These are phyloP conservation scores for Meta bourneti DNA, from an alignment of 2,888 invertebrate species.

Conservation along the genomic window DNA sequence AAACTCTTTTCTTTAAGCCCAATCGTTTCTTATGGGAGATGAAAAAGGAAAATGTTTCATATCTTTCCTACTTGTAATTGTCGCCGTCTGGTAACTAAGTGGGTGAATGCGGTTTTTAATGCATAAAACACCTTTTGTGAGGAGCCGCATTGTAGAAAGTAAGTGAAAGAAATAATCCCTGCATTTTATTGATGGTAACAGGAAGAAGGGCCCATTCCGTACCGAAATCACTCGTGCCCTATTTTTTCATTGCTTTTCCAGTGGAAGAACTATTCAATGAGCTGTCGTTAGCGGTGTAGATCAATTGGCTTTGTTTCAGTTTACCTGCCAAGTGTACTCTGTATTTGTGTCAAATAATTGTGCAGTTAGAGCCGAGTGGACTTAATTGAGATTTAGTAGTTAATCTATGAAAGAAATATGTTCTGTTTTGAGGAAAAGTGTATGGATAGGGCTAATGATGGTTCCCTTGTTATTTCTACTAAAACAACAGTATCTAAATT, in stretches of 20 bases:
- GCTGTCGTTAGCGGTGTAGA: neutral
- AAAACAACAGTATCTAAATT: too few species aligned
- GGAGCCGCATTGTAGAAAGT: neutral
- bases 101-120: slow-evolving; percentile 24
- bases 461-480: too few species aligned
- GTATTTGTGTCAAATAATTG: neutral
- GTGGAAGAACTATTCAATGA: neutral
- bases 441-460: too few species aligned
- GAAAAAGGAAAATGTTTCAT: slow-evolving; percentile 8
- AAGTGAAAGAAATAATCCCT: slow-evolving; percentile 23
- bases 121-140: slow-evolving; percentile 15
- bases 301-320: neutral
- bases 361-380: neutral
- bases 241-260: neutral
- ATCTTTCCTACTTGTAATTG: slow-evolving; percentile 9
- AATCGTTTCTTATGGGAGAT: neutral
- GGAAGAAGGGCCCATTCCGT: neutral
- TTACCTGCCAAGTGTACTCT: neutral
- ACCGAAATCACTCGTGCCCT: neutral
- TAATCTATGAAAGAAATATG: too few species aligned
- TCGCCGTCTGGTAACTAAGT: slow-evolving; percentile 17
- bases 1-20: slow-evolving; percentile 7
- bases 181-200: neutral
- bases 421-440: too few species aligned
- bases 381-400: neutral